These are phyloP conservation scores for Trissolcus japonicus DNA, from an alignment of 2,888 invertebrate species.

Conservation along the genomic window DNA sequence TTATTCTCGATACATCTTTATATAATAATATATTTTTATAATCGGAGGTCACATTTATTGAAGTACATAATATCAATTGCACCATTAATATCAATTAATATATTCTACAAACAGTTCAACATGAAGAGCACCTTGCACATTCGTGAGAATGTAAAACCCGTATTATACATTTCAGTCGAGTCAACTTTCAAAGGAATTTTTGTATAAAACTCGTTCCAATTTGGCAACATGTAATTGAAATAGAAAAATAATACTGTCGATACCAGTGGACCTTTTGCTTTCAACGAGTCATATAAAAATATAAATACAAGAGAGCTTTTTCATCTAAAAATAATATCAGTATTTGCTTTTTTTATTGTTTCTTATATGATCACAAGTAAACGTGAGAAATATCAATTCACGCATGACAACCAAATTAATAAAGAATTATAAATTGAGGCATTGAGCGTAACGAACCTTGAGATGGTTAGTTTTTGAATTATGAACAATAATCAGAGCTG, in stretches of 20 bases:
- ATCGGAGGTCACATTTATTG: constrained; percentile 15
- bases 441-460: too few relatives aligned
- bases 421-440: too few relatives aligned
- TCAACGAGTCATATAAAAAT: neutral
- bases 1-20: too few relatives aligned
- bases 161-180: constrained; percentile 10
- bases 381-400: too few relatives aligned
- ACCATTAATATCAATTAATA: constrained; percentile 10
- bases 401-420: too few relatives aligned
- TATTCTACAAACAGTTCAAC: constrained; percentile 13
- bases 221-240: constrained; percentile 2
- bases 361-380: too few relatives aligned
- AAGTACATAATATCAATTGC: constrained; percentile 14
- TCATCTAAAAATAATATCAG: too few relatives aligned
- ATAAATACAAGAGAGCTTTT: too few relatives aligned
- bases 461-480: too few relatives aligned
- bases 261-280: neutral
- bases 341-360: too few relatives aligned
- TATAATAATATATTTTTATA: constrained; percentile 13
- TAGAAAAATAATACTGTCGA: too few relatives aligned
- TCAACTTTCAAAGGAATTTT: neutral
- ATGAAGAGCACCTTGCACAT: constrained; percentile 29
- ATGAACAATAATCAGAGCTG: too few relatives aligned
- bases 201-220: neutral
- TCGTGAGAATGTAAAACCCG: constrained; percentile 17